A percentile compares a stretch with the other conserved stretches of the same genome.
phyloP scores from a whole-genome alignment of 1,140 invertebrate species.

The Scaptomyza montana region DNA sequence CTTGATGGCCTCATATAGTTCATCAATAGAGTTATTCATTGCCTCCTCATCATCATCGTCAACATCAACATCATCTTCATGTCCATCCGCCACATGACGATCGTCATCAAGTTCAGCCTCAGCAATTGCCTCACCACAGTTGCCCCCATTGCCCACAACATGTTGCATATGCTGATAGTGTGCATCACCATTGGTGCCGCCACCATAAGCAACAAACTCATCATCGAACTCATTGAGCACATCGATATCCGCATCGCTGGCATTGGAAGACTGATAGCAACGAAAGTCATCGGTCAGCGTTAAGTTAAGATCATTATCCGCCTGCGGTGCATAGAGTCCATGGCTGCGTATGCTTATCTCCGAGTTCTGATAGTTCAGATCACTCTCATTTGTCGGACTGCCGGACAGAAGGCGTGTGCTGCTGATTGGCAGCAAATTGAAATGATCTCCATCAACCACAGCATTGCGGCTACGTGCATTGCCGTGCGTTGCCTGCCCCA shows the following conservation, averaged over 20 bases:
- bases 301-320: conserved; percentile 82
- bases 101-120: conserved; percentile 16
- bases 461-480: conserved; percentile 69
- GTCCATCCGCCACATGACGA: conserved; percentile 2
- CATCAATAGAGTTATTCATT: conserved; percentile 78
- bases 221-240: conserved; percentile 77
- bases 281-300: conserved; percentile 80
- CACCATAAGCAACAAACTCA: conserved; percentile 54
- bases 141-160: conserved; percentile 1
- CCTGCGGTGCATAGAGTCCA: conserved; percentile 86
- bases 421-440: conserved; percentile 21
- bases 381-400: conserved; percentile 86
- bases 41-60: conserved; percentile 31
- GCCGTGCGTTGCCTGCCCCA: conserved; percentile 84
- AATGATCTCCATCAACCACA: conserved; percentile 16
- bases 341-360: conserved; percentile 87
- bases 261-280: conserved; percentile 81
- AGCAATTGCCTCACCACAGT: conserved; percentile 23
- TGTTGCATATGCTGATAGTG: conserved; percentile 32
- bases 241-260: conserved; percentile 78
- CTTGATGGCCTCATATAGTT: conserved; percentile 82
- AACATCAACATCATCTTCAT: background rate
- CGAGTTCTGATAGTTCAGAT: conserved; percentile 87
- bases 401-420: conserved; percentile 67
- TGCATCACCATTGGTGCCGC: conserved; percentile 16